phyloP scores from a whole-genome alignment of 1,140 invertebrate genomes.

The Drosophila bocqueti region DNA sequence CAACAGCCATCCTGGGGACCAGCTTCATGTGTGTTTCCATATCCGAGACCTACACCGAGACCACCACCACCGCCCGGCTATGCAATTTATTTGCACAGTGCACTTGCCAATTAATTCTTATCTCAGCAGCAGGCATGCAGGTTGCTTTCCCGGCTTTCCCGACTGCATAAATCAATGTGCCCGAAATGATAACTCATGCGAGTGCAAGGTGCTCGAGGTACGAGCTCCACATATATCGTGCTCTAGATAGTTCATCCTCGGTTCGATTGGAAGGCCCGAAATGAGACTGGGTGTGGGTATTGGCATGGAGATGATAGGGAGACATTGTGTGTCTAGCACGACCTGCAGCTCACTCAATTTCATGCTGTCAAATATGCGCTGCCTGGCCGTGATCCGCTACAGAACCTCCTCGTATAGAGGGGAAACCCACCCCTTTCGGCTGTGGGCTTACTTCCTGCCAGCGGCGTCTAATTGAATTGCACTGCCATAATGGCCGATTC shows the following conservation, averaged over 20 bases:
- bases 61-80: slow-evolving; percentile 15
- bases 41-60: not conserved
- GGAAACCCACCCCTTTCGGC: not conserved
- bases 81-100: slow-evolving; percentile 80
- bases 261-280: slow-evolving; percentile 40
- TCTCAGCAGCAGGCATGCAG: slow-evolving; percentile 77
- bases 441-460: slow-evolving; percentile 20
- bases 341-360: slow-evolving; percentile 75
- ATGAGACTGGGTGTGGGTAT: slow-evolving; percentile 20
- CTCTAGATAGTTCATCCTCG: slow-evolving; percentile 29
- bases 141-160: slow-evolving; percentile 51
- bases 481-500: slow-evolving; percentile 56
- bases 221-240: slow-evolving; percentile 34
- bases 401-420: not conserved
- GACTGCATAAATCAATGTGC: slow-evolving; percentile 81
- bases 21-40: slow-evolving; percentile 37
- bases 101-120: slow-evolving; percentile 83
- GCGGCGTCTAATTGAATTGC: slow-evolving; percentile 75
- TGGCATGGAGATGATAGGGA: not conserved
- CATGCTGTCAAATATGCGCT: slow-evolving; percentile 69
- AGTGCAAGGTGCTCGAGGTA: slow-evolving; percentile 32
- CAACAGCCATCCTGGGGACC: slow-evolving; percentile 28
- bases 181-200: slow-evolving; percentile 75
- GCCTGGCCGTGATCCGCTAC: slow-evolving; percentile 9
- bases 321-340: slow-evolving; percentile 35